phyloP scores from a whole-genome alignment of 2,888 invertebrate species.

The Thalpophila matura region DNA sequence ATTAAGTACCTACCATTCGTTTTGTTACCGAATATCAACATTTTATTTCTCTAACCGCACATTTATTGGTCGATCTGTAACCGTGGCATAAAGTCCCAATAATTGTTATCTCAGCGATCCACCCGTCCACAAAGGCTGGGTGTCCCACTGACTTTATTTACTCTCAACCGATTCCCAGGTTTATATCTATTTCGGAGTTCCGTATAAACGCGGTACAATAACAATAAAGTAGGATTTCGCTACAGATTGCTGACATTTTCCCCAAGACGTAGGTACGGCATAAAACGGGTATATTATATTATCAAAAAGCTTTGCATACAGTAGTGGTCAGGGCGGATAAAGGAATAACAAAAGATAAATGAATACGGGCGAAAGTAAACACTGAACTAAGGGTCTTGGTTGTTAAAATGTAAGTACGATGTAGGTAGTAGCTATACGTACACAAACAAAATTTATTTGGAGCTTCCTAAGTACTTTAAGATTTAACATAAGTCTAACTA shows the following conservation, averaged over 20 bases:
- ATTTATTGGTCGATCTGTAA: conserved; percentile 72
- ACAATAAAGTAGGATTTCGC: conserved; percentile 88
- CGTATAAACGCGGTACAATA: conserved; percentile 87
- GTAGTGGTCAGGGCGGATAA: conserved; percentile 70
- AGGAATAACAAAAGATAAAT: conserved; percentile 64
- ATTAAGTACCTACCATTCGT: conserved; percentile 22
- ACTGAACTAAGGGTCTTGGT: conserved; percentile 44
- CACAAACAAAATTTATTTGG: conserved; percentile 32
- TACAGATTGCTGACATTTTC: conserved; percentile 88
- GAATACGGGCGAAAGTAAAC: conserved; percentile 57
- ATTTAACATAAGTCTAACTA: conserved; percentile 15
- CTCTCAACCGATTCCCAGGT: conserved; percentile 83
- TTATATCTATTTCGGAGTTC: conserved; percentile 83
- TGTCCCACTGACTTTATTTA: conserved; percentile 81
- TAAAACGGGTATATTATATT: conserved; percentile 81
- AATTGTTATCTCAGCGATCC: conserved; percentile 84
- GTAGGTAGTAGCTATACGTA: too few relatives aligned
- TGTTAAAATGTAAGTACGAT: conserved; percentile 44
- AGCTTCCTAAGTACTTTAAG: conserved; percentile 17
- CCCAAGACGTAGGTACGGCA: conserved; percentile 80
- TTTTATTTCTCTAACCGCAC: conserved; percentile 57
- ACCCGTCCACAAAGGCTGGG: conserved; percentile 73
- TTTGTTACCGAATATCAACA: conserved; percentile 44
- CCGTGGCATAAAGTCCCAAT: conserved; percentile 78
- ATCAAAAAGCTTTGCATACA: conserved; percentile 86